Evolutionary conservation across 2,113 vertebrate genomes (phyloP).

Genomic region (Ginglymostoma cirratum): DNA sequence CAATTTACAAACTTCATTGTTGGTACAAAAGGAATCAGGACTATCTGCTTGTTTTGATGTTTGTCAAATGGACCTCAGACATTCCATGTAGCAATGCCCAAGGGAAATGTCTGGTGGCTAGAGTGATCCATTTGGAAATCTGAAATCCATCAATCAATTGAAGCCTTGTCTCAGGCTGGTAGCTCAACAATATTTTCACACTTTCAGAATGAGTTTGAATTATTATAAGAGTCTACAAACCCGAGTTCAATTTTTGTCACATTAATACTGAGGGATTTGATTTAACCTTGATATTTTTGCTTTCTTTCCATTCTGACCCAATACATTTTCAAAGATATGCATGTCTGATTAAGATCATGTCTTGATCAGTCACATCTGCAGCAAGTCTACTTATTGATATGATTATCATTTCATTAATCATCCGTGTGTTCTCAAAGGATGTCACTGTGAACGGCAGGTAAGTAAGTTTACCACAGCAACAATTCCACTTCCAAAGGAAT

Average conservation of each 20-base stretch:
- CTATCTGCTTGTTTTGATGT: slow-evolving; percentile 25
- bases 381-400: not conserved
- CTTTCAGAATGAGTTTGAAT: not conserved
- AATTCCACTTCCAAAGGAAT: slow-evolving; percentile 21
- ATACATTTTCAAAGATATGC: not conserved
- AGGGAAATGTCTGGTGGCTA: not conserved
- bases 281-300: not conserved
- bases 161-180: not conserved
- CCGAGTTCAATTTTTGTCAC: not conserved
- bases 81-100: not conserved
- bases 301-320: not conserved
- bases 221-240: not conserved
- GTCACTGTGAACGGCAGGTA: not conserved
- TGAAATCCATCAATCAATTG: slow-evolving; percentile 19
- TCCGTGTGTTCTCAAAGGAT: slow-evolving; percentile 1
- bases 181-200: not conserved
- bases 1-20: not conserved
- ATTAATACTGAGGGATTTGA: not conserved
- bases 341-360: not conserved
- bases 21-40: not conserved
- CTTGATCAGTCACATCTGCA: not conserved
- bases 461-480: not conserved
- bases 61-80: not conserved
- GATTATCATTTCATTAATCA: slow-evolving; percentile 27
- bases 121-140: slow-evolving; percentile 9